These are phyloP conservation scores for Glaucomys volans DNA, from an alignment of 2,113 vertebrate species.

Conservation along the genomic window DNA sequence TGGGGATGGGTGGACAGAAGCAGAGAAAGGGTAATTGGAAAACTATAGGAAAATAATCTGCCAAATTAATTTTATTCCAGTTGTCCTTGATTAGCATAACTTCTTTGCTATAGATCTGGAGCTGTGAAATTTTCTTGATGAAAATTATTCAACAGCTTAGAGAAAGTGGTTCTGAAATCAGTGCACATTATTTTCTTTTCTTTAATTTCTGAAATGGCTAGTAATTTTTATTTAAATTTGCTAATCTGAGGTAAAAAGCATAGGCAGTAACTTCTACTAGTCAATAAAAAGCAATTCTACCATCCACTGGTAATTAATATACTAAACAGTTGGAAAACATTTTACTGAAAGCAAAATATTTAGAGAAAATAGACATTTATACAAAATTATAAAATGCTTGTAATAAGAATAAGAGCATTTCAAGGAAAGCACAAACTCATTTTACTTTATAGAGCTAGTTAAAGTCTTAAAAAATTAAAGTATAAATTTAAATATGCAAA, in stretches of 20 bases:
- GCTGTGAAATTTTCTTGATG: neutral
- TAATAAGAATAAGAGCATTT: slow-evolving; percentile 89
- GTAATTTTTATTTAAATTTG: slow-evolving; percentile 79
- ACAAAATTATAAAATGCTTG: slow-evolving; percentile 91
- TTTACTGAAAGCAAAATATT: slow-evolving; percentile 86
- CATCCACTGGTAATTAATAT: slow-evolving; percentile 76
- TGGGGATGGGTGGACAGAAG: neutral
- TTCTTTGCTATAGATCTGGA: neutral
- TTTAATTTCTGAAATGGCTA: slow-evolving; percentile 62
- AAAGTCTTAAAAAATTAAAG: slow-evolving; percentile 85
- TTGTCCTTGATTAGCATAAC: neutral
- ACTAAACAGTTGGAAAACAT: slow-evolving; percentile 81
- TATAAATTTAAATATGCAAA: slow-evolving; percentile 85
- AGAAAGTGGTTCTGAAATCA: neutral
- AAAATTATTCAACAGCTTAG: neutral
- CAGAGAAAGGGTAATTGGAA: neutral
- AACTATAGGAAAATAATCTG: neutral
- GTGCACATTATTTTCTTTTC: neutral
- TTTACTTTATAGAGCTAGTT: slow-evolving; percentile 85
- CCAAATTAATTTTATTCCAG: neutral
- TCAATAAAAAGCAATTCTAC: slow-evolving; percentile 79
- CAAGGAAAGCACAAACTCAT: slow-evolving; percentile 86
- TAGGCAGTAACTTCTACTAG: slow-evolving; percentile 82
- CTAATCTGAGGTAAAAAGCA: slow-evolving; percentile 80
- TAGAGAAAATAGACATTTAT: slow-evolving; percentile 92